A percentile compares a stretch with the other conserved stretches of the same genome.
Evolutionary conservation across 2,888 invertebrate species (phyloP).

Genomic region (Ichneumoninae sp.): DNA sequence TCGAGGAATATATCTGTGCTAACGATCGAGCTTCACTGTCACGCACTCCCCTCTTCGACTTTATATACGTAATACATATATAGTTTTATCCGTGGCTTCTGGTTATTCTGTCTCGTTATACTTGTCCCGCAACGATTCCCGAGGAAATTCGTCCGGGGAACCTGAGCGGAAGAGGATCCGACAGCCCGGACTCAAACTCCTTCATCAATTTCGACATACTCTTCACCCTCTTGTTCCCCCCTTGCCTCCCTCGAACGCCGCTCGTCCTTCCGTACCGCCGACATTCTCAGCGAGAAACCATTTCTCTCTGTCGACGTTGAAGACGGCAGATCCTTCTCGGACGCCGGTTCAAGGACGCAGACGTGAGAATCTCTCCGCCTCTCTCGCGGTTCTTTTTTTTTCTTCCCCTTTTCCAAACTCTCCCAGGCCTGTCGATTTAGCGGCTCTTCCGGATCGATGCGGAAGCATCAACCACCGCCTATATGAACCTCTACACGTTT

Average conservation of each 20-base stretch:
- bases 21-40: constrained; percentile 31
- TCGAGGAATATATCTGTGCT: constrained; percentile 31
- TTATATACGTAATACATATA: constrained; percentile 27
- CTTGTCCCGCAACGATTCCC: constrained; percentile 28
- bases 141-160: constrained; percentile 40
- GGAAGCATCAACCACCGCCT: constrained; percentile 52
- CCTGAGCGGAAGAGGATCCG: constrained; percentile 33
- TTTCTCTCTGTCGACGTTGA: constrained; percentile 53
- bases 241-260: not conserved
- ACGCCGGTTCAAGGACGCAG: constrained; percentile 52
- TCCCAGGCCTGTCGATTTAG: constrained; percentile 56
- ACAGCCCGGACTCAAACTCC: constrained; percentile 57
- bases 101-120: constrained; percentile 16
- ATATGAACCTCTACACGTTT: constrained; percentile 5
- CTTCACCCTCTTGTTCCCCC: constrained; percentile 18
- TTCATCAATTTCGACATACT: constrained; percentile 68
- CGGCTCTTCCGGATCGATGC: constrained; percentile 45
- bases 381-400: constrained; percentile 14
- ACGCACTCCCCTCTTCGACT: constrained; percentile 19
- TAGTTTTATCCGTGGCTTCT: constrained; percentile 13
- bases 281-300: constrained; percentile 41
- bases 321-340: constrained; percentile 49
- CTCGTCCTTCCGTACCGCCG: constrained; percentile 32
- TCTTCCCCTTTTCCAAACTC: constrained; percentile 19
- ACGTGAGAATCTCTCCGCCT: constrained; percentile 30